Conservation (phyloP, 2,113 vertebrate genomes). For the Corynorhinus townsendii region DNA sequence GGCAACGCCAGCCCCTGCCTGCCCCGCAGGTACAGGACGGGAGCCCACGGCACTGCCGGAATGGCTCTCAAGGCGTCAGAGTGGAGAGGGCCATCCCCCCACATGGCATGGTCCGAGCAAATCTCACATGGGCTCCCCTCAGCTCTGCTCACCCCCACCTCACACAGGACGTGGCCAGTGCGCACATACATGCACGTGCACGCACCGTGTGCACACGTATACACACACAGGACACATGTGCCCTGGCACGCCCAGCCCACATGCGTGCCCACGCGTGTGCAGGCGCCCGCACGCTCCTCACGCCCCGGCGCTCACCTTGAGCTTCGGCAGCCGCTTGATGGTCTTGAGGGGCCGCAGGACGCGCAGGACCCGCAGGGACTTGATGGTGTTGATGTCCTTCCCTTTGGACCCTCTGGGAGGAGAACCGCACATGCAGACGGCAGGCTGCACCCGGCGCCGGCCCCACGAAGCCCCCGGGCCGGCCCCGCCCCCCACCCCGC, state of each 20-base stretch:
- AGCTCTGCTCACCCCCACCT: too few relatives aligned
- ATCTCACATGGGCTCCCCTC: accelerated
- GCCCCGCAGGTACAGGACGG: too few relatives aligned
- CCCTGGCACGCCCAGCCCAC: not conserved
- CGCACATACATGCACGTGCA: not conserved
- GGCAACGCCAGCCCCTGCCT: too few relatives aligned
- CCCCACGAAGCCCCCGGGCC: accelerated
- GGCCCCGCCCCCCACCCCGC: not conserved
- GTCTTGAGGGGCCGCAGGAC: conserved; percentile 96
- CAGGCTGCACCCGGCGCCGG: not conserved
- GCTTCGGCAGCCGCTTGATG: conserved; percentile 95
- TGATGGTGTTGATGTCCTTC: conserved; percentile 98
- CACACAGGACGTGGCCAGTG: not conserved
- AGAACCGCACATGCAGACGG: conserved; percentile 73
- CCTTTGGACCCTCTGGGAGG: conserved; percentile 94
- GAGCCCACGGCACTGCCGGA: too few relatives aligned
- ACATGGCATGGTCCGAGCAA: too few relatives aligned
- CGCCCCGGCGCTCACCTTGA: conserved; percentile 86
- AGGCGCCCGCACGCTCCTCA: not conserved
- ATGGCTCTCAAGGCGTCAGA: too few relatives aligned
- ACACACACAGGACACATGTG: too few relatives aligned
- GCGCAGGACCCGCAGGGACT: conserved; percentile 93
- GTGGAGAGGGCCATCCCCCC: too few relatives aligned
- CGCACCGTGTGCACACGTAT: not conserved
- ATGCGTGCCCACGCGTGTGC: too few relatives aligned